Evolutionary conservation across 1,140 invertebrate genomes (phyloP).

Genomic region (Drosophila yakuba): DNA sequence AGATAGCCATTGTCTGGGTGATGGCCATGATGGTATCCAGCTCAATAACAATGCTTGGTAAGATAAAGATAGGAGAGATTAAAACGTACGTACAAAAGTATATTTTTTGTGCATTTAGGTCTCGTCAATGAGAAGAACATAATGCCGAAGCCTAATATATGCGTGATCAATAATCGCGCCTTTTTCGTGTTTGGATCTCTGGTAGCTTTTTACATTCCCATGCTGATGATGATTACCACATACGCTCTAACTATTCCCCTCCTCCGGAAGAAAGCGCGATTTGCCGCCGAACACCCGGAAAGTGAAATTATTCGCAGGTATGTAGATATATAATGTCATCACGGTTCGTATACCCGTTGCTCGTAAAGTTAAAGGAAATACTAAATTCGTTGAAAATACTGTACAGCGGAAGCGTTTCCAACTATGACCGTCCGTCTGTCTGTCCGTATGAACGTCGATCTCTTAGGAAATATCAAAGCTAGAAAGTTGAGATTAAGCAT

Average conservation of each 20-base stretch:
- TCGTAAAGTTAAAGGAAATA: too few relatives aligned
- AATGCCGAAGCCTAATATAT: constrained; percentile 90
- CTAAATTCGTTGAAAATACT: too few relatives aligned
- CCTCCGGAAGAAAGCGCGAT: constrained; percentile 89
- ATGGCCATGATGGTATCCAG: constrained; percentile 94
- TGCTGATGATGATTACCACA: constrained; percentile 95
- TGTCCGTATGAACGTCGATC: too few relatives aligned
- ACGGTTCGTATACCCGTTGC: too few relatives aligned
- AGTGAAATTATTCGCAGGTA: constrained; percentile 86
- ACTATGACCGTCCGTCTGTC: too few relatives aligned
- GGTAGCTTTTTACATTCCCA: constrained; percentile 96
- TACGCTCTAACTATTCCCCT: constrained; percentile 95
- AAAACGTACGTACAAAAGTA: neutral
- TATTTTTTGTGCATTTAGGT: constrained; percentile 85
- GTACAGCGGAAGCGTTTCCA: too few relatives aligned
- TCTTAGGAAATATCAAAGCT: too few relatives aligned
- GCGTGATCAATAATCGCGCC: constrained; percentile 93
- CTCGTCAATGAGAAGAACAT: constrained; percentile 90
- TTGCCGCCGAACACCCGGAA: constrained; percentile 88
- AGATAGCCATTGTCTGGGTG: constrained; percentile 94
- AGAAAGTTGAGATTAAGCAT: too few relatives aligned
- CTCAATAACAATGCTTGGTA: constrained; percentile 94
- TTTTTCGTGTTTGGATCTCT: constrained; percentile 96
- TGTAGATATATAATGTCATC: too few relatives aligned
- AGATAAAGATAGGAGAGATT: constrained; percentile 63